Base-by-base conservation (phyloP, 2,888 invertebrate species). In the Xestia ashworthii region DNA sequence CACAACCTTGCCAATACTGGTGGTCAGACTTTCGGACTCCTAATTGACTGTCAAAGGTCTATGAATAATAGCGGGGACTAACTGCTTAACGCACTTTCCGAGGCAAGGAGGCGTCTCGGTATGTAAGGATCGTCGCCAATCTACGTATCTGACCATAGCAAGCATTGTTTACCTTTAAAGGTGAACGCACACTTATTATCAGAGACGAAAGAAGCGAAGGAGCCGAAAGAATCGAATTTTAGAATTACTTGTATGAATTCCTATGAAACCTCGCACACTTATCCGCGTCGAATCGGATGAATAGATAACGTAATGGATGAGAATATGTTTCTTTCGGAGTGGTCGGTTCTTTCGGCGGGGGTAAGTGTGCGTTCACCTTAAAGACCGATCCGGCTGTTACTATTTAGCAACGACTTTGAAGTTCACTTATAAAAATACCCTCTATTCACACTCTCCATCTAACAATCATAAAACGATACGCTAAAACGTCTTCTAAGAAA, bases 401-500 rank as follows among this genome's bases (percentile, higher is more conserved):
- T 32, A 60, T 32, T 19, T 60, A 16, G 16, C 58, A 14, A 58
- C 58, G 14, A 58, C 16, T 32, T 14, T 16, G 32, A 32, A 32
- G 8, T 1, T 32, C 19, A 19, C 32, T 32, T 19, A 60, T 55
- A 32, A 62, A 41, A 62, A 62, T 9, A 38, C 19, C 25, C 6
- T 46, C 68, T 19, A 58, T 38, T 44, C 8, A 71, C 46, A 4
- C 0, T 5, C 25, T 9, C 32, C 50, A 32, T 66, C 44, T 46
- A 38, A 72, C n/a, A 70, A 70, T 67, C 60, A 58, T 19, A 64
- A 58, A 68, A 46, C 14, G n/a, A 62, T 55, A 19, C 19, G 48
- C 46, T 68, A 16, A 64, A 75, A 46, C 66, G 62, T 82, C 53
- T 64, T 25, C 38, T 70, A 71, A 62, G 41, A 60, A 25, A 68